Percentiles rank a stretch among this genome's conserved stretches.
These are phyloP conservation scores for Drosophila triauraria DNA, from an alignment of 1,140 invertebrate species.

Conservation along the genomic window DNA sequence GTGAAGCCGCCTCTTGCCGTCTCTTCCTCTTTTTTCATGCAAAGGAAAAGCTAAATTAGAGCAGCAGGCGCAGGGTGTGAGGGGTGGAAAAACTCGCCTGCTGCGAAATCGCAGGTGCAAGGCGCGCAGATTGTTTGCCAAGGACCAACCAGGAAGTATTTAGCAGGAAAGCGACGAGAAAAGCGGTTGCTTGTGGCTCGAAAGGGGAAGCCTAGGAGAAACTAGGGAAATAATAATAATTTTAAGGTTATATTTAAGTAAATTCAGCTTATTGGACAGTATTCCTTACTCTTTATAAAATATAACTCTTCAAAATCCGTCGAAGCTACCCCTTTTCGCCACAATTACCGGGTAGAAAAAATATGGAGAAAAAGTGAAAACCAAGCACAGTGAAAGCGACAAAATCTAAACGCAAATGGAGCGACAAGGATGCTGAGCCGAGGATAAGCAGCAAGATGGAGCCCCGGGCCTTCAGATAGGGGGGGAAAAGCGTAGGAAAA, in stretches of 20 bases:
- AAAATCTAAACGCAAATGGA: conserved; percentile 73
- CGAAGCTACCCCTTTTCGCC: neutral
- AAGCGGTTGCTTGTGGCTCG: neutral
- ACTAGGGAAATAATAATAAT: neutral
- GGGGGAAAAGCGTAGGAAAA: neutral
- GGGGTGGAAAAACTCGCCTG: conserved; percentile 23
- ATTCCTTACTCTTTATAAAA: neutral
- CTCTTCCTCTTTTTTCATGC: conserved; percentile 16
- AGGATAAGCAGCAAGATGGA: conserved; percentile 42
- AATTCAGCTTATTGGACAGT: no score
- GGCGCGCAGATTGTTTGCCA: conserved; percentile 55
- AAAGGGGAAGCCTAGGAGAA: neutral
- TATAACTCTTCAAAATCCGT: neutral
- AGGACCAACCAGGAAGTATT: conserved; percentile 71
- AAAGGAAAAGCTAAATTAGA: conserved; percentile 73
- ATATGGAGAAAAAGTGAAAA: conserved; percentile 17
- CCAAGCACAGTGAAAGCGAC: conserved; percentile 46
- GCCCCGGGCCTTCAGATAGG: conserved; percentile 15
- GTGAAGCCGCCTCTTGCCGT: conserved; percentile 20
- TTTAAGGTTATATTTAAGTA: no score
- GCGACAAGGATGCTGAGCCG: conserved; percentile 61
- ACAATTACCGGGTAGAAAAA: conserved; percentile 6
- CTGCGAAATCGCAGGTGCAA: conserved; percentile 18
- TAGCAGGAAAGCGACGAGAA: conserved; percentile 29
- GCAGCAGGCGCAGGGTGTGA: conserved; percentile 25